These are phyloP conservation scores for Hydractinia symbiolongicarpus DNA, from an alignment of 30 jellyfish, hydroid and myxozoan genomes.

Conservation along the genomic window DNA sequence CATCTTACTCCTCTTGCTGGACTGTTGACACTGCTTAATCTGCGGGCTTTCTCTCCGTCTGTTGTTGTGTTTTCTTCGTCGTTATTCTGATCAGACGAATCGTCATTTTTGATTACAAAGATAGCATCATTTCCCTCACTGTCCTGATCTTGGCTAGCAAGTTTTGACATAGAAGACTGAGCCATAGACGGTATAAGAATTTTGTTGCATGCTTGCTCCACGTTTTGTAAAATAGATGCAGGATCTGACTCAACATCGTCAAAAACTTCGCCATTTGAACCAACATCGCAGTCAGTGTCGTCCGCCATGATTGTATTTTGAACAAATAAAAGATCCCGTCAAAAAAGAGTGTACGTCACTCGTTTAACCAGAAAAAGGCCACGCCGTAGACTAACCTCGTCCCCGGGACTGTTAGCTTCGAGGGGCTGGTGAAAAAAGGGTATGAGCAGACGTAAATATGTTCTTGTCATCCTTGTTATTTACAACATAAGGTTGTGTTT, in stretches of 20 bases:
- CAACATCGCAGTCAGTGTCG: constrained; percentile 24
- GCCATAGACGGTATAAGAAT: constrained; percentile 13
- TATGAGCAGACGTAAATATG: too few relatives aligned
- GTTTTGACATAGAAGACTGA: constrained; percentile 6
- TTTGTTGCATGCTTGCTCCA: constrained; percentile 21
- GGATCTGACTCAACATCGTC: constrained; percentile 33
- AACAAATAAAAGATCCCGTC: too few relatives aligned
- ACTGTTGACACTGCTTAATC: constrained; percentile 2
- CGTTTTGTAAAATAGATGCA: constrained; percentile 3
- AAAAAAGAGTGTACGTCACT: too few relatives aligned
- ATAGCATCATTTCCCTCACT: constrained; percentile 12
- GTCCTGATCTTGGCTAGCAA: background rate
- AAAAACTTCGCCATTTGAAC: constrained; percentile 21
- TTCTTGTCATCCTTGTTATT: too few relatives aligned
- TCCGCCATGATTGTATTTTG: constrained; percentile 26
- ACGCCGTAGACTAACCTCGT: too few relatives aligned
- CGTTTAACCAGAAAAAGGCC: too few relatives aligned
- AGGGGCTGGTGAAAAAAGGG: too few relatives aligned
- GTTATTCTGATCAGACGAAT: background rate
- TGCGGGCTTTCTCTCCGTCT: background rate
- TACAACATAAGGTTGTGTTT: too few relatives aligned
- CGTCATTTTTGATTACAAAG: constrained; percentile 15
- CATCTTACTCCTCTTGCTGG: constrained; percentile 28
- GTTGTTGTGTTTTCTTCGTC: constrained; percentile 10
- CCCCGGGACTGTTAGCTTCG: too few relatives aligned